These are phyloP conservation scores for Drosophila bocqueti DNA, from an alignment of 1,140 invertebrate species.

Conservation along the genomic window DNA sequence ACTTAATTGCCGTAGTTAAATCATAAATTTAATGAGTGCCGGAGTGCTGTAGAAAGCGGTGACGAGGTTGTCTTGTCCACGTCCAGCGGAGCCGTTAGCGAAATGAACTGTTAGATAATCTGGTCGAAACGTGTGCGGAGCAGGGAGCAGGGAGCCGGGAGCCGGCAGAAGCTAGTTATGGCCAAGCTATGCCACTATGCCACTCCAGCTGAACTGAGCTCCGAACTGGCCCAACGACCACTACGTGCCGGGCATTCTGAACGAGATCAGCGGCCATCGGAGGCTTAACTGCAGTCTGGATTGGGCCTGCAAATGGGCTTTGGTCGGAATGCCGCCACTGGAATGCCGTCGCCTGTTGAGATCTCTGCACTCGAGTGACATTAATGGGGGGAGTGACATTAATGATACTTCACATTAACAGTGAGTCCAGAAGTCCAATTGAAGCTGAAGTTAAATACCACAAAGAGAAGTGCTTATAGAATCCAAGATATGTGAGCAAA, in stretches of 20 bases:
- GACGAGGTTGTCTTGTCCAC: constrained; percentile 30
- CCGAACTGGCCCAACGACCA: background rate
- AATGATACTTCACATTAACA: constrained; percentile 5
- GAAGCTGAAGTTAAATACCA: background rate
- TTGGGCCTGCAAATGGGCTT: constrained; percentile 8
- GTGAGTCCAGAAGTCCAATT: background rate
- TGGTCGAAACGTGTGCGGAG: constrained; percentile 11
- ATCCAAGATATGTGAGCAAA: background rate
- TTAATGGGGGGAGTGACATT: background rate
- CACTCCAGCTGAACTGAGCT: constrained; percentile 2
- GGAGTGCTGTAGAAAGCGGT: constrained; percentile 48
- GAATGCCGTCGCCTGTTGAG: constrained; percentile 20
- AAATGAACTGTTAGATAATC: constrained; percentile 65
- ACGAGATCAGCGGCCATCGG: constrained; percentile 6
- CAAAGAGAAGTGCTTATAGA: background rate
- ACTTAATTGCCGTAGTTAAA: constrained; percentile 64
- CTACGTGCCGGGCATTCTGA: constrained; percentile 54
- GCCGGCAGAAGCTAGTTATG: constrained; percentile 28
- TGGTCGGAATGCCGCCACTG: constrained; percentile 5
- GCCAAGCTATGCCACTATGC: constrained; percentile 33
- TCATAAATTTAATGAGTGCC: constrained; percentile 57
- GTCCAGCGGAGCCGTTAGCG: constrained; percentile 47
- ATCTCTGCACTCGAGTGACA: constrained; percentile 12
- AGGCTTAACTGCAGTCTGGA: constrained; percentile 11
- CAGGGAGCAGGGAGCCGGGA: background rate